phyloP scores from a whole-genome alignment of 1,140 invertebrate genomes.

The Octopus bimaculoides region DNA sequence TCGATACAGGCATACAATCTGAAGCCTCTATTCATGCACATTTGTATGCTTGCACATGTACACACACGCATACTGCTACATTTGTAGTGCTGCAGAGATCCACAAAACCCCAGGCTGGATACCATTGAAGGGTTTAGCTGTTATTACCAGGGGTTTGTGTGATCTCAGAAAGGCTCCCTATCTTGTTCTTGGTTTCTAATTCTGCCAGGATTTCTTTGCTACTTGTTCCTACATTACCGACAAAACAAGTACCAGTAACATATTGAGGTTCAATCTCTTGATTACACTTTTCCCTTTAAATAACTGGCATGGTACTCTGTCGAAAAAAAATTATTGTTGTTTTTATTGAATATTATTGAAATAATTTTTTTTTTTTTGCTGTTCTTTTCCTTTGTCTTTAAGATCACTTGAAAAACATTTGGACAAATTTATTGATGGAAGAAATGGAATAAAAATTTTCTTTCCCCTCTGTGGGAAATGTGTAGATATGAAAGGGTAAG shows the following conservation, averaged over 20 bases:
- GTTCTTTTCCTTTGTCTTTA: not conserved
- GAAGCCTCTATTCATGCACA: not conserved
- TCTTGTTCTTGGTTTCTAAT: too few relatives aligned
- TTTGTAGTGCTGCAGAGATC: too few relatives aligned
- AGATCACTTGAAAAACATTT: slow-evolving; percentile 24
- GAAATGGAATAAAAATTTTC: slow-evolving; percentile 25
- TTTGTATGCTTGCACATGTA: not conserved
- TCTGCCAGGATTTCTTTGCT: too few relatives aligned
- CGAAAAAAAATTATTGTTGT: not conserved
- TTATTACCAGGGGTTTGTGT: too few relatives aligned
- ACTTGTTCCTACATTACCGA: too few relatives aligned
- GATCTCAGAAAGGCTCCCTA: too few relatives aligned
- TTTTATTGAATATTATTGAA: not conserved
- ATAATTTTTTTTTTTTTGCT: not conserved
- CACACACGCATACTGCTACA: too few relatives aligned
- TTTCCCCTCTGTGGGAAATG: slow-evolving; percentile 35
- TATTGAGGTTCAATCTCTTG: not conserved
- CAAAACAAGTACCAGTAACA: not conserved
- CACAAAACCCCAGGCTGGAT: too few relatives aligned
- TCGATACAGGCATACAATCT: not conserved
- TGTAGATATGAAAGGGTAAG: slow-evolving; percentile 33
- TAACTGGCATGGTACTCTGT: not conserved
- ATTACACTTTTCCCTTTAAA: not conserved
- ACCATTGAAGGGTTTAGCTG: too few relatives aligned
- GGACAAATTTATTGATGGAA: slow-evolving; percentile 21